Evolutionary conservation across 1,140 invertebrate species (phyloP).

Genomic region (Cylas formicarius): DNA sequence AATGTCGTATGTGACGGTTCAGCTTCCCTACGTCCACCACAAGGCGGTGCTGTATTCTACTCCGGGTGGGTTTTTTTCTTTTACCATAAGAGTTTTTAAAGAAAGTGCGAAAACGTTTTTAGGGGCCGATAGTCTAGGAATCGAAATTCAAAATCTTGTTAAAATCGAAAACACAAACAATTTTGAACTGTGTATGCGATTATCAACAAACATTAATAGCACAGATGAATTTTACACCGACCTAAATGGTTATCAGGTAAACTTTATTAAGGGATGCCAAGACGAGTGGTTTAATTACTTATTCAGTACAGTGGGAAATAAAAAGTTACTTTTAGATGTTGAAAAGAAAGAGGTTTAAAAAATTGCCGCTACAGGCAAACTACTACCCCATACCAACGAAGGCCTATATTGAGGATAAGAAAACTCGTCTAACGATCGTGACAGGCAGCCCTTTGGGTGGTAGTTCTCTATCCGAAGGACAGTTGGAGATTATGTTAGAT

Average conservation of each 20-base stretch:
- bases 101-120: no score
- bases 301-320: no score
- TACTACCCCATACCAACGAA: constrained; percentile 88
- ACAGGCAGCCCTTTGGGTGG: constrained; percentile 84
- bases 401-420: constrained; percentile 80
- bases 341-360: constrained; percentile 71
- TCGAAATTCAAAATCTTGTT: constrained; percentile 71
- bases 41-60: constrained; percentile 62
- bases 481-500: constrained; percentile 91
- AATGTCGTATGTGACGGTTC: constrained; percentile 61
- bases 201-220: constrained; percentile 68
- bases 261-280: constrained; percentile 3
- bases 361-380: constrained; percentile 91
- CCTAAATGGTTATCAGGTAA: constrained; percentile 73
- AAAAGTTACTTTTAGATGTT: constrained; percentile 78
- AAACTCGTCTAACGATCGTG: constrained; percentile 65
- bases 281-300: no score
- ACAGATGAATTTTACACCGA: constrained; percentile 71
- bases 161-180: constrained; percentile 72
- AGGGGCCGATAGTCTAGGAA: constrained; percentile 58
- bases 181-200: constrained; percentile 82
- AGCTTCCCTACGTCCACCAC: constrained; percentile 64
- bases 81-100: no score
- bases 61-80: no score
- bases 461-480: constrained; percentile 68